These are phyloP conservation scores for Eupithecia inturbata DNA, from an alignment of 2,888 invertebrate genomes.

Conservation along the genomic window DNA sequence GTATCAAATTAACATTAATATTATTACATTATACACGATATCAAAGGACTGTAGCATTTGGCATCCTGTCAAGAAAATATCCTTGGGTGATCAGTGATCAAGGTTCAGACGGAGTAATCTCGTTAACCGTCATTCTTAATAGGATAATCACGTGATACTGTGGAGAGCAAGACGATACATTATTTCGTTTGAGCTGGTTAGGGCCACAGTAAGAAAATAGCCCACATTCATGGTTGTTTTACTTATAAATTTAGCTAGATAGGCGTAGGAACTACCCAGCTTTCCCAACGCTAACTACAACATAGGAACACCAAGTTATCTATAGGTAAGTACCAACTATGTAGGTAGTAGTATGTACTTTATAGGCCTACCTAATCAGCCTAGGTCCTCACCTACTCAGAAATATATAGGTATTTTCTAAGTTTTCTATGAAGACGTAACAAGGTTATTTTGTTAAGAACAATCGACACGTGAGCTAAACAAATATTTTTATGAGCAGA, in stretches of 20 bases:
- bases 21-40: not conserved
- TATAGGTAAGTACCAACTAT: not conserved
- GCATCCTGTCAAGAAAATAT: slow-evolving; percentile 35
- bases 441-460: slow-evolving; percentile 3
- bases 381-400: not conserved
- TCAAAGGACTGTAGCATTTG: slow-evolving; percentile 14
- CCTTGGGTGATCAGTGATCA: slow-evolving; percentile 17
- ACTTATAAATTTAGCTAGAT: too few species aligned
- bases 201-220: not conserved
- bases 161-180: slow-evolving; percentile 14
- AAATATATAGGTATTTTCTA: not conserved
- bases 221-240: too few species aligned
- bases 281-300: not conserved
- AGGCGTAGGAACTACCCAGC: too few species aligned
- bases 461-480: slow-evolving; percentile 15
- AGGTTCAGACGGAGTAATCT: slow-evolving; percentile 35
- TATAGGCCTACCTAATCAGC: not conserved
- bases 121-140: slow-evolving; percentile 56
- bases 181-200: slow-evolving; percentile 11
- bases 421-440: not conserved
- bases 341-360: not conserved
- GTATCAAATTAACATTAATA: not conserved
- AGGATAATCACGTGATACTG: slow-evolving; percentile 67
- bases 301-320: not conserved
- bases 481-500: not conserved